phyloP scores from a whole-genome alignment of 2,888 invertebrate species.

The Limulus polyphemus region DNA sequence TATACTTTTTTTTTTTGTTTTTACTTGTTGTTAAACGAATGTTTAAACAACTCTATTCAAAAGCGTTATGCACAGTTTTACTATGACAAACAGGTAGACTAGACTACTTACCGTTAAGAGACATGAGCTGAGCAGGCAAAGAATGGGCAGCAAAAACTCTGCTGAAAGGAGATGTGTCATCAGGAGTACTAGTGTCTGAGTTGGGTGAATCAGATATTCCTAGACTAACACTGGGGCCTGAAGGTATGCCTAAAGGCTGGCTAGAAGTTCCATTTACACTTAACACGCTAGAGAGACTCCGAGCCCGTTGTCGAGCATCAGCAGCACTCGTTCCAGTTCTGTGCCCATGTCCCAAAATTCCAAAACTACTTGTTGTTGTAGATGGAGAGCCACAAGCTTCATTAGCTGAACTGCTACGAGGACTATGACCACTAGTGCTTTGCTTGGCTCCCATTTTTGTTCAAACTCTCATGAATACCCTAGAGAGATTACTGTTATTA shows the following conservation, averaged over 20 bases:
- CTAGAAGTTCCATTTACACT: conserved; percentile 17
- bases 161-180: conserved; percentile 18
- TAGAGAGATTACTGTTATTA: too few relatives aligned
- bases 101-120: conserved; percentile 63
- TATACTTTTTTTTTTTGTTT: too few relatives aligned
- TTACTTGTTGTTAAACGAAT: too few relatives aligned
- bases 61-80: too few relatives aligned
- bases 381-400: conserved; percentile 8
- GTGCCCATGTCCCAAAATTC: conserved; percentile 16
- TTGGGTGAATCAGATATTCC: conserved; percentile 23
- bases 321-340: conserved; percentile 14
- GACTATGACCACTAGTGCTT: conserved; percentile 20
- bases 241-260: conserved; percentile 22
- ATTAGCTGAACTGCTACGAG: conserved; percentile 6
- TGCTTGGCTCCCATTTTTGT: conserved; percentile 23
- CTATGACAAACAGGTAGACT: neutral
- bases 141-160: conserved; percentile 54
- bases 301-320: conserved; percentile 24
- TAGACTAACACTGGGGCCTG: conserved; percentile 17
- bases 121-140: conserved; percentile 82
- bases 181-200: conserved; percentile 19
- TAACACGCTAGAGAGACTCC: conserved; percentile 24
- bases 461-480: too few relatives aligned
- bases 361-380: conserved; percentile 17
- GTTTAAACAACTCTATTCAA: too few relatives aligned